Evolutionary conservation across 1,140 invertebrate species (phyloP).

Genomic region (Solen grandis): DNA sequence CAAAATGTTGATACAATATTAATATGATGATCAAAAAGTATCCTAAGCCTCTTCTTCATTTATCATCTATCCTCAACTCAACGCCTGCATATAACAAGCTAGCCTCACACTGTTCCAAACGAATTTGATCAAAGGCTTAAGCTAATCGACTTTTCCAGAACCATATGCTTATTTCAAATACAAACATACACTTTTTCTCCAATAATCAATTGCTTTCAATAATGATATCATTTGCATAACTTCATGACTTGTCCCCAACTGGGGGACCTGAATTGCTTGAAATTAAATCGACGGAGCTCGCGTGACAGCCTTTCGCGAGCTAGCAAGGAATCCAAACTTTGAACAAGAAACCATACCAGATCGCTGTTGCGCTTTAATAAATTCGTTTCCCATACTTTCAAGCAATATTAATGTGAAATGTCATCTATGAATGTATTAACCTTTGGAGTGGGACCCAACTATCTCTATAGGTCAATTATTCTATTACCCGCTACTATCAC

Average conservation of each 20-base stretch:
- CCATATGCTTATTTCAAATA: conserved; percentile 48
- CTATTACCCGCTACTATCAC: no score
- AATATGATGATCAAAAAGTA: no score
- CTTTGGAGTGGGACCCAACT: no score
- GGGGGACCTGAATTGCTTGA: conserved; percentile 17
- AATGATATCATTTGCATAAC: conserved; percentile 51
- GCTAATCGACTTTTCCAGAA: conserved; percentile 25
- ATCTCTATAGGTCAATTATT: no score
- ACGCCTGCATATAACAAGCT: no score
- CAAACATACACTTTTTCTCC: conserved; percentile 35
- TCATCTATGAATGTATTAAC: conserved; percentile 50
- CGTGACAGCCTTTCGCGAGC: conserved; percentile 28
- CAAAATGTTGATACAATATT: no score
- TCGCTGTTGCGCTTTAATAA: conserved; percentile 27
- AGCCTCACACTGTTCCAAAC: no score
- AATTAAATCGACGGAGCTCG: conserved; percentile 44
- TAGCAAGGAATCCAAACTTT: background rate
- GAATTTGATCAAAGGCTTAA: no score
- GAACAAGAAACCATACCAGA: background rate
- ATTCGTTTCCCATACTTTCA: conserved; percentile 22
- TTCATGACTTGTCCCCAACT: background rate
- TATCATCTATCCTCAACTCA: no score
- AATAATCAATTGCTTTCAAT: conserved; percentile 50
- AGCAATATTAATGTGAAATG: conserved; percentile 52
- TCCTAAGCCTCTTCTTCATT: no score